Evolutionary conservation across 2,797 vertebrate genomes (phyloP), one percentile per base, ranked within the genome.

Genomic region (Falco biarmicus): DNA sequence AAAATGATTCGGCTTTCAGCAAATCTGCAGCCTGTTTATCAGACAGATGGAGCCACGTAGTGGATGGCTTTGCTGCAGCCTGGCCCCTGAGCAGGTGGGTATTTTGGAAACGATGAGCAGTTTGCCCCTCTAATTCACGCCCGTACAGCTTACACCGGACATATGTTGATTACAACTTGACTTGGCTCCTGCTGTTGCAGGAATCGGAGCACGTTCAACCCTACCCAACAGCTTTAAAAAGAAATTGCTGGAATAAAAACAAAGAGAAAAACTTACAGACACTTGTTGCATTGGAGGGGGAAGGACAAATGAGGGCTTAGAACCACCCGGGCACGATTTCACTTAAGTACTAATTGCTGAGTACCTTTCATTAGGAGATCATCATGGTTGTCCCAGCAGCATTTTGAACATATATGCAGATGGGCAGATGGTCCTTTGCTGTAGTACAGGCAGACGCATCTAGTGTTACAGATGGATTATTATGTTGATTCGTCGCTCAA

Each of bases 341-440:
- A 57, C 92, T 93, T 43, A 91, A 95, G 84, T 81, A 14, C 87
- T 97, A 96, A 97, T 96, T 96, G 93, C 93, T 39, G 66, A 92
- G 92, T 39, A 93, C 87, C 79, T 93, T 97, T 97, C 94, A 91
- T 97, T 96, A 93, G 88, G 90, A 89, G 63, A 21, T 84, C 79
- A 60, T 92, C 71, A 1, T 86, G 48, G 79, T 28, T 84, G 84
- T 79, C 82, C 84, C 89, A 69, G 83, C 76, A 94, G 95, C 86
- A 37, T 93, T 97, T 87, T 92, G 94, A 97, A 73, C 74, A 11
- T 95, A 63, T 51, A 93, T 95, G 94, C 95, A 96, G 95, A 94
- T 94, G 95, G 95, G 96, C 97, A 97, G 97, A 96, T 97, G 97
- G 97, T 45, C 92, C 43, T 97, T 97, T 90, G 91, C 95, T 90